Conservation (phyloP, 2,113 vertebrate genomes). For the Oreochromis aureus region DNA sequence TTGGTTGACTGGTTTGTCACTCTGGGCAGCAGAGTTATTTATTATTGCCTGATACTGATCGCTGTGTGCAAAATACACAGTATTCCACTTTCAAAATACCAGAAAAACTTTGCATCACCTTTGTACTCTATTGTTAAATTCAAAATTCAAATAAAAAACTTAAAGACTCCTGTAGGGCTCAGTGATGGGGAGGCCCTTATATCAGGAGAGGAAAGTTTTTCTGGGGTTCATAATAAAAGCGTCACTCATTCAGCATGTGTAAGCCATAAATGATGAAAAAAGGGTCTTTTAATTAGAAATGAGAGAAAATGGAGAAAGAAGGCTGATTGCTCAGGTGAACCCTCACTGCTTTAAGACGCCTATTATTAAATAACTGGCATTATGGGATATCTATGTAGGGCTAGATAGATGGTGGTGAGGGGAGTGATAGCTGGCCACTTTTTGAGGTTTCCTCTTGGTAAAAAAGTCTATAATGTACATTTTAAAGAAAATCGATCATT, state of each 20-base stretch:
- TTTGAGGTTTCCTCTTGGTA: neutral
- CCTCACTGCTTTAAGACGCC: neutral
- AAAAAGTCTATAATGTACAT: neutral
- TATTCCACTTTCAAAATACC: neutral
- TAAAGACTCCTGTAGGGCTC: neutral
- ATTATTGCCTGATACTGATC: neutral
- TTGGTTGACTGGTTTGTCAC: neutral
- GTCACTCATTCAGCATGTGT: neutral
- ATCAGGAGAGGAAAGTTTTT: neutral
- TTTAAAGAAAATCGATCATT: neutral
- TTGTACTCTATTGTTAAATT: neutral
- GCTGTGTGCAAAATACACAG: neutral
- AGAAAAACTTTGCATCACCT: neutral
- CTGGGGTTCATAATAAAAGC: neutral
- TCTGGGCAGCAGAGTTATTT: neutral
- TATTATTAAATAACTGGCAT: neutral
- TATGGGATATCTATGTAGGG: neutral
- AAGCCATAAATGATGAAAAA: neutral
- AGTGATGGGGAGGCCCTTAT: neutral
- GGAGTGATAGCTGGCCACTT: neutral
- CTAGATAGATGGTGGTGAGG: neutral
- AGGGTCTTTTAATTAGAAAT: neutral
- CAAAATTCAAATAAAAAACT: neutral
- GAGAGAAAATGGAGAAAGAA: neutral
- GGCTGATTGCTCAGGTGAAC: neutral